A percentile compares a stretch with the other conserved stretches of the same genome.
Evolutionary conservation across 2,113 vertebrate species (phyloP).

Genomic region (Rattus norvegicus): GRCr8 NC_086039.1:126057001-126057500

Average conservation of each 20-base stretch:
- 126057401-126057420: background rate
- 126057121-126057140: slow-evolving; percentile 30
- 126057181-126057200: slow-evolving; percentile 30
- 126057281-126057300: background rate
- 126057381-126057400: background rate
- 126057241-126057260: background rate
- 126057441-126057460: slow-evolving; percentile 51
- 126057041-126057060: slow-evolving; percentile 37
- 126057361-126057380: background rate
- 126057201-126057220: slow-evolving; percentile 34
- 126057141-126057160: slow-evolving; percentile 17
- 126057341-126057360: background rate
- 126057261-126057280: background rate
- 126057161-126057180: background rate
- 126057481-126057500: slow-evolving; percentile 2
- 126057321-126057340: background rate
- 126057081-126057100: background rate
- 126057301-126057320: background rate
- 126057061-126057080: slow-evolving; percentile 44
- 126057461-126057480: background rate
- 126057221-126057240: slow-evolving; percentile 46
- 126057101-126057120: background rate
- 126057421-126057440: slow-evolving; percentile 7
- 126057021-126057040: background rate
- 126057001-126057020: background rate